These are phyloP conservation scores for Eurois occulta DNA, from an alignment of 2,888 invertebrate genomes.

Conservation along the genomic window DNA sequence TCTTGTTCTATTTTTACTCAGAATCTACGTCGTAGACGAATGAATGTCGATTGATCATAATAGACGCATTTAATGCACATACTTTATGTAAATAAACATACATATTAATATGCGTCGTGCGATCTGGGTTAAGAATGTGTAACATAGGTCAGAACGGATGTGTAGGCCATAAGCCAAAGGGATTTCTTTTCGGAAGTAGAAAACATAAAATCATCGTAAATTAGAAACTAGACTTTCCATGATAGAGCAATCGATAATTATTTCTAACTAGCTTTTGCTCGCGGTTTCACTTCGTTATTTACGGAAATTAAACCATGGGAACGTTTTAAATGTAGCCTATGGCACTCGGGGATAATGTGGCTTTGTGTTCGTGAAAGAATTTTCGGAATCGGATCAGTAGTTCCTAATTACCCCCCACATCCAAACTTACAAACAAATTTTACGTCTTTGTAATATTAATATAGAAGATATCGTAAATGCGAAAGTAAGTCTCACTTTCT, in stretches of 20 bases:
- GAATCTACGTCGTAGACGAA: slow-evolving; percentile 12
- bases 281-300: no score
- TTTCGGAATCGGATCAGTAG: no score
- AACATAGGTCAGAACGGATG: slow-evolving; percentile 24
- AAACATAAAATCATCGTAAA: slow-evolving; percentile 15
- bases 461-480: background rate
- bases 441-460: background rate
- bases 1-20: slow-evolving; percentile 2
- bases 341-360: no score
- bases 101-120: slow-evolving; percentile 29
- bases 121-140: slow-evolving; percentile 49
- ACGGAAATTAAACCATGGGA: no score
- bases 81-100: slow-evolving; percentile 39
- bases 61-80: slow-evolving; percentile 36
- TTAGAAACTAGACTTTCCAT: background rate
- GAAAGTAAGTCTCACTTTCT: background rate
- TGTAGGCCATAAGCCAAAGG: slow-evolving; percentile 16
- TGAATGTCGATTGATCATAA: slow-evolving; percentile 14
- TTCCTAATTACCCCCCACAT: no score
- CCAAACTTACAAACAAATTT: background rate
- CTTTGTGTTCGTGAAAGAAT: no score
- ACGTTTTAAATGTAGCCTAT: no score
- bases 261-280: background rate
- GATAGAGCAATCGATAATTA: background rate
- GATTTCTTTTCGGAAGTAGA: slow-evolving; percentile 8